Percentiles rank a stretch among this genome's conserved stretches.
These are phyloP conservation scores for Gracilinanus agilis DNA, from an alignment of 2,113 vertebrate genomes.

Conservation along the genomic window DNA sequence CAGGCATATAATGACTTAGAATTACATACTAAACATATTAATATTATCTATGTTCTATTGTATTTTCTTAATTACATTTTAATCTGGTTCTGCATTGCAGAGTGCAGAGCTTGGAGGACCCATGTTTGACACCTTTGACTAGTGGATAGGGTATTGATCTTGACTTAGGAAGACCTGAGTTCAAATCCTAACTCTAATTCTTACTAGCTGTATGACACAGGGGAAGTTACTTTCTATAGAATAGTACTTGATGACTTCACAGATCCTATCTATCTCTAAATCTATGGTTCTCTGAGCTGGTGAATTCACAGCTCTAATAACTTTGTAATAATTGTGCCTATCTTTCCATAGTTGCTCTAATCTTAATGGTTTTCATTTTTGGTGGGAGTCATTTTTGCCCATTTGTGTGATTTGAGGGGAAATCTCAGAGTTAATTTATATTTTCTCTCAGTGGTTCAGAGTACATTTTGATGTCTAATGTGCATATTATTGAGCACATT, in stretches of 20 bases:
- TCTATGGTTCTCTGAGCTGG: not conserved
- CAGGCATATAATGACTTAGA: not conserved
- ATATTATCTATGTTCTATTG: not conserved
- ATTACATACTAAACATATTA: not conserved
- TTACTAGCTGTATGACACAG: not conserved
- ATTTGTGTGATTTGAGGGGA: not conserved
- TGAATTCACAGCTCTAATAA: not conserved
- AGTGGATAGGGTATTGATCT: not conserved
- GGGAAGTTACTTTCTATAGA: not conserved
- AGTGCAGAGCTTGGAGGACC: not conserved
- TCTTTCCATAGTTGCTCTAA: not conserved
- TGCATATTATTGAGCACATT: not conserved
- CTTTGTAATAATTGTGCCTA: not conserved
- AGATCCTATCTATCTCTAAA: not conserved
- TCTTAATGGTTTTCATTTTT: not conserved
- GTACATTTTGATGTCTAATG: not conserved
- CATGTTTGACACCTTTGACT: not conserved
- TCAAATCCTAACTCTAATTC: not conserved
- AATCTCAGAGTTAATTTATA: not conserved
- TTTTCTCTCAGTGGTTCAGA: not conserved
- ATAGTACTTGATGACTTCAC: not conserved
- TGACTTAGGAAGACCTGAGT: not conserved
- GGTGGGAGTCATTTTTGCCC: not conserved
- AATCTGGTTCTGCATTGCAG: not conserved
- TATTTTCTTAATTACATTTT: not conserved